Base-by-base conservation (phyloP, 2,888 invertebrate genomes). In the Tenthredo notha region DNA sequence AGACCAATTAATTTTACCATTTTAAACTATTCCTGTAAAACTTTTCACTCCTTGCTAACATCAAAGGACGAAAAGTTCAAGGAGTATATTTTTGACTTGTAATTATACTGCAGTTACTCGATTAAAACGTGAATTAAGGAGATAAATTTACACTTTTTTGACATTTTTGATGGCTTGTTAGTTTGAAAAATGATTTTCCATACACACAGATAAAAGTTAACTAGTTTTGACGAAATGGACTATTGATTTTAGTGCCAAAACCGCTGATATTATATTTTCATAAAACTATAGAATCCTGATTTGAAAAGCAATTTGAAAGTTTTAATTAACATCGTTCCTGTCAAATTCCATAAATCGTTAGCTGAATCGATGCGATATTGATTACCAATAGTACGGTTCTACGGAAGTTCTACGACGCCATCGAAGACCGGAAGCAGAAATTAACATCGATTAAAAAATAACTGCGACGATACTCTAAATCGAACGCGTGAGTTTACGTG, bases 401-500 rank as follows among this genome's bases (percentile, higher is more conserved):
- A 25, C 50, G 50, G 43, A 77, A 50, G 50, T 50, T 50, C 6
- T 9, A 58, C 58, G 61, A 15, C 50, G 37, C 33, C 54, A 33
- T n/a, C n/a, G 54, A 78, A 58, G 33, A 54, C 33, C 33, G n/a
- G 10, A n/a, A 58, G n/a, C 33, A 29, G 58, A 37, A 15, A 15
- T 25, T 37, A 29, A 80, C 40, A 80, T 61, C 61, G 61, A 40
- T 40, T 61, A 25, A 0, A 0, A 40, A 40, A n/a, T 37, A 40
- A 40, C 21, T 21, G 37, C 37, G 83, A 84, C 87, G 85, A 86
- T 87, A 88, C 92, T 93, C 92, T 93, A 92, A 91, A 93, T 93
- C 93, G 93, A 93, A 93, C 93, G 92, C 93, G 92, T 93, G 93
- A 93, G 93, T 93, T 93, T 93, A 93, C 93, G 93, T 93, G 92